phyloP scores from a whole-genome alignment of 2,888 invertebrate species.

The Plebejus anna region DNA sequence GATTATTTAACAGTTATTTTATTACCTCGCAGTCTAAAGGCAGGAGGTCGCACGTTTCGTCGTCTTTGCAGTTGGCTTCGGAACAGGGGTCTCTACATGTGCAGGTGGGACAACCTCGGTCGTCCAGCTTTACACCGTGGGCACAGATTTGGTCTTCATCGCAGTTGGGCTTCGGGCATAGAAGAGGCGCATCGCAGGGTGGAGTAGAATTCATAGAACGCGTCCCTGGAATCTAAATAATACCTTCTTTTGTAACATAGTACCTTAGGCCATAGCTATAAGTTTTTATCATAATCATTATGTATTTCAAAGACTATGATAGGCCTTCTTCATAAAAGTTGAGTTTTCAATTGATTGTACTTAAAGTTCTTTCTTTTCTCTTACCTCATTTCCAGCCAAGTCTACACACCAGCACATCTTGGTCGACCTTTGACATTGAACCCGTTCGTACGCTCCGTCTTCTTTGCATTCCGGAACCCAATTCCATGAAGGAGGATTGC shows the following conservation, averaged over 20 bases:
- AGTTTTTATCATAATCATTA: too few relatives aligned
- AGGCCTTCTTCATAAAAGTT: too few relatives aligned
- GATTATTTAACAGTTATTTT: neutral
- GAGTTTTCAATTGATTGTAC: neutral
- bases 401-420: conserved; percentile 92
- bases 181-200: conserved; percentile 54
- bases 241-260: neutral
- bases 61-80: conserved; percentile 84
- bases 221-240: conserved; percentile 79
- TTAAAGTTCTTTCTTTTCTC: neutral
- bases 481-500: conserved; percentile 86
- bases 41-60: conserved; percentile 75
- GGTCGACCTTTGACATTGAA: conserved; percentile 86
- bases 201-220: conserved; percentile 81
- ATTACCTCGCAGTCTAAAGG: conserved; percentile 68
- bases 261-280: too few relatives aligned
- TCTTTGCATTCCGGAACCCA: conserved; percentile 87
- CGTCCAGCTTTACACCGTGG: conserved; percentile 61
- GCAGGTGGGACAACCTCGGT: conserved; percentile 86
- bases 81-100: conserved; percentile 88
- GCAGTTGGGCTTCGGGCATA: conserved; percentile 58
- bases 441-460: conserved; percentile 84
- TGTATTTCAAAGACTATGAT: too few relatives aligned
- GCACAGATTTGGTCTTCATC: conserved; percentile 53
- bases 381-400: conserved; percentile 83